Percentiles rank a stretch among this genome's conserved stretches.
Evolutionary conservation across 2,113 vertebrate genomes (phyloP).

Genomic region (Coturnix japonica): DNA sequence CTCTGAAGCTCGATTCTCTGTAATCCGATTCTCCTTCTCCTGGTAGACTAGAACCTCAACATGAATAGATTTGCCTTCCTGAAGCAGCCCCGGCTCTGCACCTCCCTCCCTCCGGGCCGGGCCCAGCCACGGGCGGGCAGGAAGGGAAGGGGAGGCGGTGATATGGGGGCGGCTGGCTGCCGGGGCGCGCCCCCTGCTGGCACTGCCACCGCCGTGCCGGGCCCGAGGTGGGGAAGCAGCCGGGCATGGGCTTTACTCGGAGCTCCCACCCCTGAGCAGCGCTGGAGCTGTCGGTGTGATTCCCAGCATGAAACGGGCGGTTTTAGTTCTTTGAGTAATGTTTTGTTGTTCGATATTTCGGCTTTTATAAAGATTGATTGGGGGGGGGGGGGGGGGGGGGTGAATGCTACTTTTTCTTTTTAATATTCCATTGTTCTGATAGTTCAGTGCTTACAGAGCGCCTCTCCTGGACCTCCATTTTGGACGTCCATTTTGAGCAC

Average conservation of each 20-base stretch:
- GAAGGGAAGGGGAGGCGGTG: too few relatives aligned
- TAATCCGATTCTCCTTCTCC: too few relatives aligned
- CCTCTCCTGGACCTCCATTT: too few relatives aligned
- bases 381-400: too few relatives aligned
- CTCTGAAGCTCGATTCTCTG: rapidly evolving
- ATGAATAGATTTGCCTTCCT: too few relatives aligned
- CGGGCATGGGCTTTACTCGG: not conserved
- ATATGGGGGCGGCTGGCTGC: not conserved
- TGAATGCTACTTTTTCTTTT: not conserved
- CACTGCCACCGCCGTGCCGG: not conserved
- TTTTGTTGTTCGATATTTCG: rapidly evolving
- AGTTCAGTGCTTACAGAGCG: not conserved
- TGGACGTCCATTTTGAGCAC: not conserved
- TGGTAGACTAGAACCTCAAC: too few relatives aligned
- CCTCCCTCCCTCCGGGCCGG: not conserved
- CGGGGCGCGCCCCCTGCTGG: slow-evolving; percentile 1
- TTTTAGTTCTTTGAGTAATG: rapidly evolving
- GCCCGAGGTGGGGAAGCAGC: not conserved
- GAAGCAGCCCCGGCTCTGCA: too few relatives aligned
- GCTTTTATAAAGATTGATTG: not conserved
- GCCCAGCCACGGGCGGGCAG: too few relatives aligned
- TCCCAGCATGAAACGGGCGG: not conserved
- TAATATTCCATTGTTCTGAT: not conserved
- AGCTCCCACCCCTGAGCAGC: not conserved
- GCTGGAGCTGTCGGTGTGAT: rapidly evolving